Evolutionary conservation across 2,888 invertebrate species (phyloP), one percentile per base, ranked within the genome.

Genomic region (Hirtodrosophila histrioides): DNA sequence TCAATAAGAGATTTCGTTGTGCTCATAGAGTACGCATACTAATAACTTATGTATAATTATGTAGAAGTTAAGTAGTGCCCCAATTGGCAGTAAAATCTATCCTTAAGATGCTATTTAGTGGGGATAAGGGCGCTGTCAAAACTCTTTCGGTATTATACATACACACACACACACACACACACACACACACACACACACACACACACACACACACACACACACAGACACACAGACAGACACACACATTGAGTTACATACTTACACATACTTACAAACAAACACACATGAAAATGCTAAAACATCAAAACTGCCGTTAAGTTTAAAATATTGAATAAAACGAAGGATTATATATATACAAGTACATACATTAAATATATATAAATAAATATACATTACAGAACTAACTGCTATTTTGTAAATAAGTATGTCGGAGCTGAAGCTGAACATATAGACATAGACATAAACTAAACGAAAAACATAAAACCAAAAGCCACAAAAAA

Each of bases 221-320:
- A 48, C 29, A 61, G 4, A 55, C 39, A 55, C 31, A 55, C 36
- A 55, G 6, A 33, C 41, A 60, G 24, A 56, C 17, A 53, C 24
- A 54, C 29, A 69, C 54, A 57, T 6, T 53, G 24, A 64, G 24
- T 11, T 27, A 41, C 24, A 44, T 12, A 49, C 17, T 39, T 6
- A 43, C 36, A 68, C n/a, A 46, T 24, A 68, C 39, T 60, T 11
- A 60, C 4, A 67, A 0, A 70, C 9, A 64, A 24, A 57, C 44
- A 41, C 39, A 75, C 56, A 79, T 60, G 56, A 68, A 66, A 57
- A 79, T 58, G 71, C 57, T 75, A 83, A 80, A 83, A 86, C 86
- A 86, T 84, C 86, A 86, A 84, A 81, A 84, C 84, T 84, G 84
- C 84, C 84, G 84, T 84, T 84, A 84, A 79, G 86, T 86, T 84